phyloP scores from a whole-genome alignment of 2,888 invertebrate species.

The Nymphalis urticae region DNA sequence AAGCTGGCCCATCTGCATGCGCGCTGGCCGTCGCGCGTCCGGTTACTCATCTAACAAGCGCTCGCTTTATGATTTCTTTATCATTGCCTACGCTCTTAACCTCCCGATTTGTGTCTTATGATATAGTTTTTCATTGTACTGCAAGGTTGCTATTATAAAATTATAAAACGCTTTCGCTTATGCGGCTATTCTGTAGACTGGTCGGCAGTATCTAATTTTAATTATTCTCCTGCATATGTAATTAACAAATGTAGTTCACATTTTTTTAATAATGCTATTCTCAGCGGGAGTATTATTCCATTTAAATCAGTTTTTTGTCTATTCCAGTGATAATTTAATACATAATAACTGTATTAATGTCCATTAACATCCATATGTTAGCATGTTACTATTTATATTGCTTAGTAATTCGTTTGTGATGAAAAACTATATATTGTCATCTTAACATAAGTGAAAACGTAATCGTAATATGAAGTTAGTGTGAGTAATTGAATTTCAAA shows the following conservation, averaged over 20 bases:
- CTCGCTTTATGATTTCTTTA: constrained; percentile 57
- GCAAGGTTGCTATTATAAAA: neutral
- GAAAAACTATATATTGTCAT: neutral
- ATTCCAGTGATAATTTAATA: constrained; percentile 11
- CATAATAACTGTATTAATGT: constrained; percentile 6
- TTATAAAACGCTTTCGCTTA: constrained; percentile 1
- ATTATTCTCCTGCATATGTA: constrained; percentile 40
- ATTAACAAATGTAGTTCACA: constrained; percentile 42
- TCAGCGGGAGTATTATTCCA: constrained; percentile 58
- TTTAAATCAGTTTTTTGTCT: constrained; percentile 1
- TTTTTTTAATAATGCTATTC: constrained; percentile 51
- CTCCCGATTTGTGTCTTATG: constrained; percentile 4
- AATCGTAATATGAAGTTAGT: too few species aligned
- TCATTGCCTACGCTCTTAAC: constrained; percentile 24
- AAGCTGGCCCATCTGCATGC: constrained; percentile 68
- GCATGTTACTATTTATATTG: too few species aligned
- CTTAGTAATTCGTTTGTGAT: too few species aligned
- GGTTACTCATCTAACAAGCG: constrained; percentile 74
- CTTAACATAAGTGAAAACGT: neutral
- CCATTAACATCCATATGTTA: constrained; percentile 6
- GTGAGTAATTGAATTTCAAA: too few species aligned
- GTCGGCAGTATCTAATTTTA: constrained; percentile 25
- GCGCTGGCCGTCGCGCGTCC: constrained; percentile 68
- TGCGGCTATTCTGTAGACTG: neutral
- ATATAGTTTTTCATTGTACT: neutral